phyloP scores from a whole-genome alignment of 2,888 invertebrate species.

The Cerastoderma edule region DNA sequence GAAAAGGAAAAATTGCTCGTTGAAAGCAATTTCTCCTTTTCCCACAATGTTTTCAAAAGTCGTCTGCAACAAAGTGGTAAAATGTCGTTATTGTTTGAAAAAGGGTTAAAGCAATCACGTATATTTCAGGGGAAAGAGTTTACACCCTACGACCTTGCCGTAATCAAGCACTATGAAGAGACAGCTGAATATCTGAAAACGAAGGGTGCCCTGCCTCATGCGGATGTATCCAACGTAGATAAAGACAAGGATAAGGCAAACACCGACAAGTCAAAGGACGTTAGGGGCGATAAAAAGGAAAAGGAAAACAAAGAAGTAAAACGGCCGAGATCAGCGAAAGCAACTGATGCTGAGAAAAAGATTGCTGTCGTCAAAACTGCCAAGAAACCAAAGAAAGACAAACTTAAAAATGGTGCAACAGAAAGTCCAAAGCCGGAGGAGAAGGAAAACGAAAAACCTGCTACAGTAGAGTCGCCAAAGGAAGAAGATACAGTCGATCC shows the following conservation, averaged over 20 bases:
- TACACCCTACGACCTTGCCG: constrained; percentile 96
- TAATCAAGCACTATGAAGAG: constrained; percentile 93
- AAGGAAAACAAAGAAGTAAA: constrained; percentile 21
- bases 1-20: neutral
- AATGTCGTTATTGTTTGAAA: neutral
- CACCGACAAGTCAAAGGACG: constrained; percentile 13
- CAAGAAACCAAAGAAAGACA: constrained; percentile 25
- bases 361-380: neutral
- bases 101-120: neutral
- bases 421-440: constrained; percentile 17
- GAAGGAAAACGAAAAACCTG: constrained; percentile 26
- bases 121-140: constrained; percentile 88
- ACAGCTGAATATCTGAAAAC: constrained; percentile 96
- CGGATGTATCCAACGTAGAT: constrained; percentile 59
- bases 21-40: neutral
- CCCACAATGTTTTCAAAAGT: neutral
- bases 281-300: constrained; percentile 2
- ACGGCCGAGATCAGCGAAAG: constrained; percentile 11
- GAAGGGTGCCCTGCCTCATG: constrained; percentile 87
- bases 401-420: constrained; percentile 5
- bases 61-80: neutral
- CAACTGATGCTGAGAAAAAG: neutral
- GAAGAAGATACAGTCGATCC: neutral
- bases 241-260: constrained; percentile 28
- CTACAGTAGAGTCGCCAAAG: neutral